These are phyloP conservation scores for Netelia melanura DNA, from an alignment of 2,888 invertebrate species.

Conservation along the genomic window DNA sequence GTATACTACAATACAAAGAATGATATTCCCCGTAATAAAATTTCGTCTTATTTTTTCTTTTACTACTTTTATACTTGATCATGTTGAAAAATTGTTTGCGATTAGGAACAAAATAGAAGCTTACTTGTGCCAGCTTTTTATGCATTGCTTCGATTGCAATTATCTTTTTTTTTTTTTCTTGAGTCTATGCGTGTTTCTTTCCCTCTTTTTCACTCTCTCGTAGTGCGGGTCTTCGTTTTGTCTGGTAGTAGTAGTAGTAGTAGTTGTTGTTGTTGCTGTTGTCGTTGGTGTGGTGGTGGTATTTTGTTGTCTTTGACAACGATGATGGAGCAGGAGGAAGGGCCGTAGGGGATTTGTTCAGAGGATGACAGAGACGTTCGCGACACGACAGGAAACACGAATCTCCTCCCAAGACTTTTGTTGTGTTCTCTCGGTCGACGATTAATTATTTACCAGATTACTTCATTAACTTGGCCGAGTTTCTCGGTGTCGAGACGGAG, in stretches of 20 bases:
- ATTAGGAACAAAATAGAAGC: neutral
- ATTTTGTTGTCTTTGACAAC: constrained; percentile 10
- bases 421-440: constrained; percentile 1
- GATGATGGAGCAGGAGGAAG: constrained; percentile 29
- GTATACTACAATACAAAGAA: constrained; percentile 26
- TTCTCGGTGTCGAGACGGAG: constrained; percentile 61
- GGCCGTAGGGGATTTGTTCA: constrained; percentile 33
- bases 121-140: too few species aligned
- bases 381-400: constrained; percentile 6
- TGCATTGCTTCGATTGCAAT: too few species aligned
- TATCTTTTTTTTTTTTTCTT: neutral
- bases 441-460: constrained; percentile 30
- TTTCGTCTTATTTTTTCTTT: neutral
- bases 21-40: constrained; percentile 16
- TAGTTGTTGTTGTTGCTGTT: neutral
- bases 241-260: neutral
- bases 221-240: neutral
- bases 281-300: neutral
- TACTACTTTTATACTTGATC: neutral
- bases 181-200: neutral
- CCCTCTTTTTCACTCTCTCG: neutral
- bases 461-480: constrained; percentile 47
- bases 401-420: constrained; percentile 7
- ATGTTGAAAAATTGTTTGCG: neutral
- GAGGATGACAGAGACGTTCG: constrained; percentile 54